Percentiles rank a stretch among this genome's conserved stretches.
Conservation (phyloP, 2,888 invertebrate genomes). For the Dione vanillae region DNA sequence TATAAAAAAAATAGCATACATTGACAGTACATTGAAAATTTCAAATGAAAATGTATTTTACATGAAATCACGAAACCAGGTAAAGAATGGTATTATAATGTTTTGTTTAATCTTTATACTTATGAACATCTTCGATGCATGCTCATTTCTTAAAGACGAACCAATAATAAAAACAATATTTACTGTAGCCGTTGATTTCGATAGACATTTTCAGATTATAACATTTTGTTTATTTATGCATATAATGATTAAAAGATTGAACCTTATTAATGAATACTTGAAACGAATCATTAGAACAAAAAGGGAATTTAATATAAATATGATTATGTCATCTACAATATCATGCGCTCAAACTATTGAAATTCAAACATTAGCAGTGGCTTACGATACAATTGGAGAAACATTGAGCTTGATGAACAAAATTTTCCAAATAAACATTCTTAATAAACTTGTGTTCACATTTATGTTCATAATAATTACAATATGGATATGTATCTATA, state of each 20-base stretch:
- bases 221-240: slow-evolving; percentile 58
- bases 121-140: neutral
- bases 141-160: neutral
- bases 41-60: slow-evolving; percentile 51
- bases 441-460: slow-evolving; percentile 63
- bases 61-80: slow-evolving; percentile 42
- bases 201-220: slow-evolving; percentile 60
- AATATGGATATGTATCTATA: slow-evolving; percentile 63
- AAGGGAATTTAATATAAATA: slow-evolving; percentile 51
- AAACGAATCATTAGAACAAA: slow-evolving; percentile 51
- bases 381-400: slow-evolving; percentile 61
- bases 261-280: slow-evolving; percentile 58
- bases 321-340: neutral
- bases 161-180: slow-evolving; percentile 10
- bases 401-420: slow-evolving; percentile 58
- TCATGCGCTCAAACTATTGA: slow-evolving; percentile 50
- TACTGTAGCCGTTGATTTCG: slow-evolving; percentile 26
- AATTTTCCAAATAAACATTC: slow-evolving; percentile 65
- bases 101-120: slow-evolving; percentile 49
- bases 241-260: slow-evolving; percentile 57
- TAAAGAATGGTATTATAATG: slow-evolving; percentile 45
- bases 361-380: slow-evolving; percentile 59
- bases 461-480: slow-evolving; percentile 63
- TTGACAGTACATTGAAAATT: slow-evolving; percentile 50
- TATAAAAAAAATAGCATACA: slow-evolving; percentile 52